Evolutionary conservation across 37 sponge, comb jelly and placozoan species (phyloP).

Genomic region (Eunapius fragilis): DNA sequence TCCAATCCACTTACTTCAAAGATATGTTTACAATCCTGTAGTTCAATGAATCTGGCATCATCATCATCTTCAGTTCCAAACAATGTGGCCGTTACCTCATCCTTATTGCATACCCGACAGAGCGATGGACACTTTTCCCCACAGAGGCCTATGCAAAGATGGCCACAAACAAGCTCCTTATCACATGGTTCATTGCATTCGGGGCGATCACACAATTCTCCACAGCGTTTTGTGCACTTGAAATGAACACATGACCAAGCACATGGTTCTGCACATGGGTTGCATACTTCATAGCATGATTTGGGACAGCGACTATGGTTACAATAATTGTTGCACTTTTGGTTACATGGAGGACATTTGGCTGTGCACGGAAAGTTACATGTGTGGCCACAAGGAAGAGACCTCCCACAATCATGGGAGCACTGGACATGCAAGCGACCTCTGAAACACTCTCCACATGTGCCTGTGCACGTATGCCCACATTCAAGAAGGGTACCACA

Average conservation of each 20-base stretch:
- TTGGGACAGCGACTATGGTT: constrained; percentile 74
- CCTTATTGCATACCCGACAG: constrained; percentile 68
- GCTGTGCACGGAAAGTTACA: constrained; percentile 73
- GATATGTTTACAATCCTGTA: constrained; percentile 85
- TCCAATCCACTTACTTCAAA: constrained; percentile 84
- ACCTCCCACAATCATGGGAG: constrained; percentile 58
- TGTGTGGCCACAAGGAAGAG: constrained; percentile 80
- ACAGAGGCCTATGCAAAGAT: constrained; percentile 91
- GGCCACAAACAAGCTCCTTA: constrained; percentile 78
- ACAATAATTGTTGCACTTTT: constrained; percentile 74
- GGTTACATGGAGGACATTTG: constrained; percentile 73
- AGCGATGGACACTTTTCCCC: constrained; percentile 82
- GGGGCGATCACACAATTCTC: constrained; percentile 77
- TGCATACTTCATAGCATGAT: constrained; percentile 77
- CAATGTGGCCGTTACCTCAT: constrained; percentile 75
- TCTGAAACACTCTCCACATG: constrained; percentile 60
- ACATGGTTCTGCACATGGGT: constrained; percentile 75
- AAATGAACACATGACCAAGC: constrained; percentile 81
- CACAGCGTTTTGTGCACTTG: constrained; percentile 74
- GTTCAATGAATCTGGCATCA: constrained; percentile 79
- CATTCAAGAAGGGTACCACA: constrained; percentile 57
- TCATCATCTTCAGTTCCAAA: constrained; percentile 87
- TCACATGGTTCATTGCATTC: constrained; percentile 61
- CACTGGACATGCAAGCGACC: constrained; percentile 84
- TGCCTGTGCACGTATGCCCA: constrained; percentile 76